Conservation (phyloP, 2,113 vertebrate species). For the Spheniscus mendiculus region DNA sequence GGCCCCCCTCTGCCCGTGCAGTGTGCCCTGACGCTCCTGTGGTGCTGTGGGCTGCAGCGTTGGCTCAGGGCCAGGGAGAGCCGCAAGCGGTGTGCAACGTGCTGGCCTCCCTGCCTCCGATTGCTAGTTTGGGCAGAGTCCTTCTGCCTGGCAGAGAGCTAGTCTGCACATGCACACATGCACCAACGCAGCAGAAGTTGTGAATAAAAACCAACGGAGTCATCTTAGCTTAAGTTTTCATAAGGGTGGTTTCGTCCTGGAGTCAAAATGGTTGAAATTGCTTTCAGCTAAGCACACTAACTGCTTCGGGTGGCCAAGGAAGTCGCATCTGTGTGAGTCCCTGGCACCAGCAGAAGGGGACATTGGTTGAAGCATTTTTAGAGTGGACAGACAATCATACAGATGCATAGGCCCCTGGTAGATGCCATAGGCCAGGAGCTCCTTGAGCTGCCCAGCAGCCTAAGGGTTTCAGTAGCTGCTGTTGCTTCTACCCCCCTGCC, state of each 20-base stretch:
- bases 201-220: background rate
- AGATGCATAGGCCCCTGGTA: background rate
- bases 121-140: background rate
- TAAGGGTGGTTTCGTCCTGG: background rate
- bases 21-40: fast-evolving
- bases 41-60: fast-evolving
- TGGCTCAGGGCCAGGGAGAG: background rate
- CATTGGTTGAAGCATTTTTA: background rate
- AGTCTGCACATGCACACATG: background rate
- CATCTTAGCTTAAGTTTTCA: background rate
- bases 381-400: background rate
- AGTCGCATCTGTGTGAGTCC: fast-evolving
- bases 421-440: background rate
- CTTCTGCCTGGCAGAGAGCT: background rate
- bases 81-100: fast-evolving
- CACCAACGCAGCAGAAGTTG: fast-evolving
- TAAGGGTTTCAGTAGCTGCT: background rate
- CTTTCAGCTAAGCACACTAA: background rate
- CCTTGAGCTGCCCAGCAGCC: background rate
- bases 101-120: background rate
- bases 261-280: background rate
- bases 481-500: background rate
- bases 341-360: background rate
- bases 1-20: fast-evolving
- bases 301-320: background rate